Conservation (phyloP, 2,113 vertebrate species). For the Dolichallabes microphthalmus region DNA sequence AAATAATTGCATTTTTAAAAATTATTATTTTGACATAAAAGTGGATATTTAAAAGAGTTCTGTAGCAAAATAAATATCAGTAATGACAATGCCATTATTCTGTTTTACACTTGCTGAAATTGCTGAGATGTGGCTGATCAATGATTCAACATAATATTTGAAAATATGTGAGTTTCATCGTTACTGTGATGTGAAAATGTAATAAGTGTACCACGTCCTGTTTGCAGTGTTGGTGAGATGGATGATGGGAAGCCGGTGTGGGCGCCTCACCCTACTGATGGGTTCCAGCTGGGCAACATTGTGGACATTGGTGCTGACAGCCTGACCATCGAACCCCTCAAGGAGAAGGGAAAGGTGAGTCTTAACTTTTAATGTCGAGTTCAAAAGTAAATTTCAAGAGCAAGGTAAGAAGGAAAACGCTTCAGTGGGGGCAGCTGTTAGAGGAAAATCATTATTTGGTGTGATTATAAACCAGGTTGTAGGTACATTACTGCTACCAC, state of each 20-base stretch:
- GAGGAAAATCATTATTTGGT: neutral
- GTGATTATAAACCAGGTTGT: neutral
- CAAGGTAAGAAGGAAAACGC: neutral
- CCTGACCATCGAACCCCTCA: constrained; percentile 88
- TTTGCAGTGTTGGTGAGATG: constrained; percentile 71
- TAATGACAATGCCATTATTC: neutral
- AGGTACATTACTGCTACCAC: neutral
- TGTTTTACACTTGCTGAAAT: neutral
- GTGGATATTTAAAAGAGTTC: too few species aligned
- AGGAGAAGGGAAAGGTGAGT: constrained; percentile 88
- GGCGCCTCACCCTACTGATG: constrained; percentile 92
- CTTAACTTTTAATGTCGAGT: neutral
- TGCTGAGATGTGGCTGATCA: neutral
- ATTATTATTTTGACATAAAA: neutral
- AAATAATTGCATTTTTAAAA: too few species aligned
- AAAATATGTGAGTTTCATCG: neutral
- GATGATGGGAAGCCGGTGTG: constrained; percentile 97
- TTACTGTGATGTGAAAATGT: neutral
- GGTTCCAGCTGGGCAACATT: constrained; percentile 96
- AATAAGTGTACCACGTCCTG: neutral
- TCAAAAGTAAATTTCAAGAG: neutral
- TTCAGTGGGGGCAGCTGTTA: neutral
- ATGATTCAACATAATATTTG: neutral
- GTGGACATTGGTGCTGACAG: constrained; percentile 92
- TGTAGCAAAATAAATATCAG: neutral